Base-by-base conservation (phyloP, 2,888 invertebrate genomes). In the Torymus auratus region DNA sequence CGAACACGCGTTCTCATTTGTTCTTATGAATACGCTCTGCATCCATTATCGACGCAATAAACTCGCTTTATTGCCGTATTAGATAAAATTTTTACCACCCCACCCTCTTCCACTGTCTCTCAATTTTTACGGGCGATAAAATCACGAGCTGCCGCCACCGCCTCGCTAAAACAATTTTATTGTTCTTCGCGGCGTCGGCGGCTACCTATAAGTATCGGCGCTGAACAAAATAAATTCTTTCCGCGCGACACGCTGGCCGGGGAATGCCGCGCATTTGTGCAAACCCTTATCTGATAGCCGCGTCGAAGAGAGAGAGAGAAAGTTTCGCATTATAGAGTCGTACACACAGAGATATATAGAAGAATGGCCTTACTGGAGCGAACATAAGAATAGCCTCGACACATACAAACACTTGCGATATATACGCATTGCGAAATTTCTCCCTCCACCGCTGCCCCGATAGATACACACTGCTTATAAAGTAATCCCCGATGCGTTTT, bases 401-500 rank as follows among this genome's bases (percentile, higher is more conserved):
- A 41, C 41, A 41, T 41, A 41, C 41, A 41, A 7, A 41, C 41
- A 41, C 41, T 5, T 41, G 7, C 41, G 41, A 7, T 41, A 41
- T 67, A 14, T 23, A 13, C 15, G 20, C 20, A 4, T 78, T 78
- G 67, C 65, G 71, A 71, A 67, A 78, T 23, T 23, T 41, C 7
- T 10, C 41, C 41, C 5, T 5, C 41, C 5, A 5, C 41, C 7
- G 5, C 41, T 10, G 7, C 7, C 7, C 41, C 41, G 41, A 41
- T 41, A 41, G 41, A 41, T 41, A 41, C 7, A 41, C 14, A 55
- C 13, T 23, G 14, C 41, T 67, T 23, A 58, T 53, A 70, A 61
- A 52, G 80, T 64, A 73, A 81, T 81, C 69, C 41, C 41, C 28
- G 73, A 74, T 17, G 78, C 14, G 65, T 71, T 81, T 75, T 71